Base-by-base conservation (phyloP, 2,888 invertebrate species). In the Drosophila neoperkinsi region DNA sequence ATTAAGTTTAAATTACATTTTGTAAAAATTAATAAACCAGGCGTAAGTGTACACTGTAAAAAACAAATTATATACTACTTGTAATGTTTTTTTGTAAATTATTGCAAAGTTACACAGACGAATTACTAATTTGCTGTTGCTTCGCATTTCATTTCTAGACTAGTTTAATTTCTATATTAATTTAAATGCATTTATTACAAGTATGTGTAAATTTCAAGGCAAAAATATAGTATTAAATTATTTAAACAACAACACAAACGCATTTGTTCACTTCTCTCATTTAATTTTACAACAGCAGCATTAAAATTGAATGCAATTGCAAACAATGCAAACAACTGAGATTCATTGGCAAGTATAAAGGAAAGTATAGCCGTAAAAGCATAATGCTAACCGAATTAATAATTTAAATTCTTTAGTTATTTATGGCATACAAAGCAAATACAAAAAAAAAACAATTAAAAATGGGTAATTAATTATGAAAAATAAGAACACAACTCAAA, bases 1-100 rank as follows among this genome's bases (percentile, higher is more conserved):
- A 63, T 61, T 90, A 91, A 91, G 91, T 81, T 88, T 81, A 80
- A 89, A 81, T 79, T 82, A 90, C 74, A 77, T 88, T 90, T 81
- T 90, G 89, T 87, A 87, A 82, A 87, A 87, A 89, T 83, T 81
- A 84, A 86, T 71, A 77, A 73, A 62, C 60, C 70, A 78, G 77
- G 69, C 66, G n/a, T 74, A 78, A 81, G 82, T 72, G 79, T 82
- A 86, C 71, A 88, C 82, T 90, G 88, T 90, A 81, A 81, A 90
- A 83, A 81, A 76, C 60, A 55, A 46, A 46, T 46, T 56, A 79
- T 64, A 76, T 61, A 76, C 64, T 73, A 81, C 77, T 74, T 72
- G 69, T 65, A 66, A 69, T 79, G 56, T 71, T 77, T 67, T 63
- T 79, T 79, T 90, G 90, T 88, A 91, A 81, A 91, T 77, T 91